phyloP scores from a whole-genome alignment of 1,140 invertebrate species.

The Drosophila willistoni region DNA sequence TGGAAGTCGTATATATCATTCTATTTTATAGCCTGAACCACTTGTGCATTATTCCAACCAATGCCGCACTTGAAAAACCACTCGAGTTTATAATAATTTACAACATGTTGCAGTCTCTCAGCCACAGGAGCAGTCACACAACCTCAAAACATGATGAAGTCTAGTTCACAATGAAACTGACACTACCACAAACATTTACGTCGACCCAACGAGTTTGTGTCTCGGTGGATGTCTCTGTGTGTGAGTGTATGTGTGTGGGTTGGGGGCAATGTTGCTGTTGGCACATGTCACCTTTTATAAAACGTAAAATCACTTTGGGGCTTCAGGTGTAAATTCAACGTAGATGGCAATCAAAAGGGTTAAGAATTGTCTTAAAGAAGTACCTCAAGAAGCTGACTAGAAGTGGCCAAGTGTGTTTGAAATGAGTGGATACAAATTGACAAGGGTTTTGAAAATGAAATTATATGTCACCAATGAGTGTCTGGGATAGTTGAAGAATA shows the following conservation, averaged over 20 bases:
- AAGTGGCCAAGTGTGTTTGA: slow-evolving; percentile 39
- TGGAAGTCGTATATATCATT: background rate
- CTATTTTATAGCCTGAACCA: background rate
- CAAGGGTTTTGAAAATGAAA: slow-evolving; percentile 34
- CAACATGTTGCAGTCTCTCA: slow-evolving; percentile 66
- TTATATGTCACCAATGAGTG: background rate
- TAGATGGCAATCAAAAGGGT: slow-evolving; percentile 32
- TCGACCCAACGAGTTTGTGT: slow-evolving; percentile 47
- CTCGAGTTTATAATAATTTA: slow-evolving; percentile 71
- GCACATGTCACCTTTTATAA: slow-evolving; percentile 77
- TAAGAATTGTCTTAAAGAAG: slow-evolving; percentile 36
- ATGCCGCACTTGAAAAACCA: slow-evolving; percentile 49
- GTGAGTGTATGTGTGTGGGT: background rate
- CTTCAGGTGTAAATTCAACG: slow-evolving; percentile 40
- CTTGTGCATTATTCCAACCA: slow-evolving; percentile 23
- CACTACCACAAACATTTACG: slow-evolving; percentile 43
- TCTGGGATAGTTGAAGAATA: background rate
- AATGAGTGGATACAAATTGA: slow-evolving; percentile 45
- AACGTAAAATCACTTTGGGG: slow-evolving; percentile 74
- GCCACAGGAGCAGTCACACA: slow-evolving; percentile 48
- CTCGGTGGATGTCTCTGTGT: slow-evolving; percentile 20
- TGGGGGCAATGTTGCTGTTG: slow-evolving; percentile 51
- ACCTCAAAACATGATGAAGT: slow-evolving; percentile 22
- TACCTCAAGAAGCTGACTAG: slow-evolving; percentile 20
- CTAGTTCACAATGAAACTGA: slow-evolving; percentile 60